Base-by-base conservation (phyloP, 1,140 invertebrate species). In the Medauroidea extradentata region DNA sequence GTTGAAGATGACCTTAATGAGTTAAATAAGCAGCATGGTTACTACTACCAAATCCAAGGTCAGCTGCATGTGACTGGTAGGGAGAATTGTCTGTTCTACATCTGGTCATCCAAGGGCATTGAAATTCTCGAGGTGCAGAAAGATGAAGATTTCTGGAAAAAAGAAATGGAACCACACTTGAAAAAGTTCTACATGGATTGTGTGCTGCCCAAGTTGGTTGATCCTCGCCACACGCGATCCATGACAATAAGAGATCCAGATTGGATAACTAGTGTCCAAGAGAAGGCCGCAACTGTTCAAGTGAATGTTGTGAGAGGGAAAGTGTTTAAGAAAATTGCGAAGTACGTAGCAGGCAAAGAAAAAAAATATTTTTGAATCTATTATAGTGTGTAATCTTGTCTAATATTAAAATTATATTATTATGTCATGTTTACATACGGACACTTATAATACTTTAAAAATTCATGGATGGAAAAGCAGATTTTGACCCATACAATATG, bases 21-120 rank as follows among this genome's bases (percentile, higher is more conserved):
- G n/a, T n/a, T 77, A 34, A 74, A 71, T 41, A 60, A 58, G 60
- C 67, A 53, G 24, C 69, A 75, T 61, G 14, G 61, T 24, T 74
- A 73, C 60, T 76, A 70, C 58, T 73, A 67, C 59, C 75, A 77
- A 63, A 59, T 75, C 25, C 72, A 59, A 21, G 34, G 58, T 14
- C 63, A 67, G 43, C 44, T 67, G n/a, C 55, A 58, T 13, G 50
- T 67, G 4, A 65, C 65, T 11, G 24, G 55, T 9, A 18, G 27
- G 14, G 16, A 60, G 38, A 48, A 34, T 29, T 42, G 25, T 50
- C 9, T 44, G 2, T 62, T 67, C 34, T 42, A 21, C 11, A 13
- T 69, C 4, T 66, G 66, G 65, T 63, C 64, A 0, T 53, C 62
- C 19, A 44, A 50, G 43, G 51, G 60, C 14, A 50, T 62, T 7